These are phyloP conservation scores for Indicator indicator DNA, from an alignment of 2,113 vertebrate species.

Conservation along the genomic window DNA sequence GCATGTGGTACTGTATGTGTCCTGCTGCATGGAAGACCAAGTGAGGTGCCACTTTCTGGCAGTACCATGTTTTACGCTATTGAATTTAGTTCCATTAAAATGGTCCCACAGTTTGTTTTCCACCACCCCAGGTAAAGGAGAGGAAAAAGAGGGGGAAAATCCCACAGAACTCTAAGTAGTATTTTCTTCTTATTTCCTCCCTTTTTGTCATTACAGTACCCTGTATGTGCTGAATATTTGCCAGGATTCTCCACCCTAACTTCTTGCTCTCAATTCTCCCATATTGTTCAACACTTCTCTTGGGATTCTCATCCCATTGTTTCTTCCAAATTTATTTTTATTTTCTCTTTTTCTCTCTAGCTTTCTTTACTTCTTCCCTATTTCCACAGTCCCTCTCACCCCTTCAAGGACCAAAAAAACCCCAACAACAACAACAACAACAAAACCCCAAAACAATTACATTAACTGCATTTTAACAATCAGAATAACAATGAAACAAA, in stretches of 20 bases:
- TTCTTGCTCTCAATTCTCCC: not conserved
- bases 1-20: not conserved
- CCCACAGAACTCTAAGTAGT: not conserved
- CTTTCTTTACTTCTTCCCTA: conserved; percentile 4
- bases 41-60: not conserved
- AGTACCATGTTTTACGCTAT: not conserved
- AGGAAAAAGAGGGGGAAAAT: not conserved
- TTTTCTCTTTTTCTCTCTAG: conserved; percentile 4
- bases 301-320: conserved; percentile 11
- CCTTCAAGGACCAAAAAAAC: conserved; percentile 1
- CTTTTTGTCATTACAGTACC: not conserved
- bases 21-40: not conserved
- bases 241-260: conserved; percentile 17
- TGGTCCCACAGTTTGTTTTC: not conserved
- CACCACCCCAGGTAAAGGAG: not conserved
- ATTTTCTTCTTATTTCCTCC: not conserved
- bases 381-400: conserved; percentile 40
- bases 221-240: not conserved
- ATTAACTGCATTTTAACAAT: conserved; percentile 63
- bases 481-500: conserved; percentile 58
- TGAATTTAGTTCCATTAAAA: not conserved
- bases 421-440: not conserved
- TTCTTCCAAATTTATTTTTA: conserved; percentile 40
- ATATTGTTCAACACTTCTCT: conserved; percentile 16
- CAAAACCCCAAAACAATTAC: conserved; percentile 20